Percentiles rank a stretch among this genome's conserved stretches.
Conservation (phyloP, 2,888 invertebrate species). For the Brachypterus glaber region DNA sequence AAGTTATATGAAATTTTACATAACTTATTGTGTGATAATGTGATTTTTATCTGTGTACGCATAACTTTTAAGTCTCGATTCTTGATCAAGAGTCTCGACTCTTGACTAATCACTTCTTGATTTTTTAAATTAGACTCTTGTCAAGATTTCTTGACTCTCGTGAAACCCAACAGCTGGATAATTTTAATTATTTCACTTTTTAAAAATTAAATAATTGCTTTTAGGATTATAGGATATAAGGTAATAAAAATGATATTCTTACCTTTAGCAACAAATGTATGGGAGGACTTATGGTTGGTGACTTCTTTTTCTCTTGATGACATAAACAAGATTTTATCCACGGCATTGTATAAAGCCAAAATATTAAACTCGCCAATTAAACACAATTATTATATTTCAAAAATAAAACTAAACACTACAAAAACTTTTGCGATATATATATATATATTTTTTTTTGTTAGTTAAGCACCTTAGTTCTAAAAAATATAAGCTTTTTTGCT, state of each 20-base stretch:
- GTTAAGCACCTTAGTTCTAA: slow-evolving; percentile 10
- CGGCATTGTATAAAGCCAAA: slow-evolving; percentile 41
- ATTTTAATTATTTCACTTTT: too few species aligned
- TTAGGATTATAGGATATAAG: too few species aligned
- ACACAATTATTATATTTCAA: slow-evolving; percentile 6
- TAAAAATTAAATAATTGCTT: too few species aligned
- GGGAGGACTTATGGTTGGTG: slow-evolving; percentile 41
- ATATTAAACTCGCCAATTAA: slow-evolving; percentile 11
- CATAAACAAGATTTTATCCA: slow-evolving; percentile 43
- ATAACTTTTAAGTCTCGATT: too few species aligned
- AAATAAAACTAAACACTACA: slow-evolving; percentile 8
- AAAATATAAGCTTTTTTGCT: background rate
- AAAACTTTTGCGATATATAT: slow-evolving; percentile 5
- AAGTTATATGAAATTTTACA: too few species aligned
- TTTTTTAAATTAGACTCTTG: too few species aligned
- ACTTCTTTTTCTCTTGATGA: slow-evolving; percentile 41
- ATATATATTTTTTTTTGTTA: slow-evolving; percentile 6
- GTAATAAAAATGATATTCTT: slow-evolving; percentile 25
- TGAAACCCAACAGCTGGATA: too few species aligned
- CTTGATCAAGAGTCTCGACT: too few species aligned
- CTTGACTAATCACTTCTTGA: too few species aligned
- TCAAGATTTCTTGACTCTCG: too few species aligned
- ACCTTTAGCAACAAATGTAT: slow-evolving; percentile 43
- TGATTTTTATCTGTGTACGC: too few species aligned
- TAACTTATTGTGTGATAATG: too few species aligned